A percentile compares a stretch with the other conserved stretches of the same genome.
These are phyloP conservation scores for Volucella inflata DNA, from an alignment of 2,888 invertebrate genomes.

Conservation along the genomic window DNA sequence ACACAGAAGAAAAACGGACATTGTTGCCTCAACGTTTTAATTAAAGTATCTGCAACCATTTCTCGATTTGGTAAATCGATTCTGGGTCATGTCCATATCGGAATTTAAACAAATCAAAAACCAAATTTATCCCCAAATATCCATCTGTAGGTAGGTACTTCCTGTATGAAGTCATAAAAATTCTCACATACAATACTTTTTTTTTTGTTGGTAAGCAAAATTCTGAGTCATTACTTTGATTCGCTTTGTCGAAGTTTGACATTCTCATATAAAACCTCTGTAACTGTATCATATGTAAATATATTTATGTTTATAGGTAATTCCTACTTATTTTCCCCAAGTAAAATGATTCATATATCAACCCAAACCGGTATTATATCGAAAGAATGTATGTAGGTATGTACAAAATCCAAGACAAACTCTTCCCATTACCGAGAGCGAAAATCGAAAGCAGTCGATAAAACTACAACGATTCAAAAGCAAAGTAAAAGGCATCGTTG, in stretches of 20 bases:
- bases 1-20: too few species aligned
- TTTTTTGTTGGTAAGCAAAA: background rate
- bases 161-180: constrained; percentile 20
- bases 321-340: background rate
- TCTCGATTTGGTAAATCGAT: too few species aligned
- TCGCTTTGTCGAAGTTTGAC: too few species aligned
- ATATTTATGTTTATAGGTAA: too few species aligned
- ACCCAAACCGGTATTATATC: background rate
- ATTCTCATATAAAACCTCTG: background rate
- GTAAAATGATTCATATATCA: constrained; percentile 4
- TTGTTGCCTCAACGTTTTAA: too few species aligned
- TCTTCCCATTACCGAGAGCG: background rate
- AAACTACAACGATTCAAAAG: background rate
- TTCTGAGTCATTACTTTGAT: constrained; percentile 17
- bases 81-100: background rate
- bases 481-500: background rate
- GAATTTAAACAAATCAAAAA: background rate
- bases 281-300: background rate
- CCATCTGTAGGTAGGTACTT: background rate
- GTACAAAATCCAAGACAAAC: background rate
- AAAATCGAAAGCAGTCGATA: background rate
- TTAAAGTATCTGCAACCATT: too few species aligned
- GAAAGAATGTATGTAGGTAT: background rate
- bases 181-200: background rate
- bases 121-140: constrained; percentile 2